Percentiles rank a stretch among this genome's conserved stretches.
These are phyloP conservation scores for Enteromius thamalakanensis DNA, from an alignment of 2,797 vertebrate genomes.

Conservation along the genomic window DNA sequence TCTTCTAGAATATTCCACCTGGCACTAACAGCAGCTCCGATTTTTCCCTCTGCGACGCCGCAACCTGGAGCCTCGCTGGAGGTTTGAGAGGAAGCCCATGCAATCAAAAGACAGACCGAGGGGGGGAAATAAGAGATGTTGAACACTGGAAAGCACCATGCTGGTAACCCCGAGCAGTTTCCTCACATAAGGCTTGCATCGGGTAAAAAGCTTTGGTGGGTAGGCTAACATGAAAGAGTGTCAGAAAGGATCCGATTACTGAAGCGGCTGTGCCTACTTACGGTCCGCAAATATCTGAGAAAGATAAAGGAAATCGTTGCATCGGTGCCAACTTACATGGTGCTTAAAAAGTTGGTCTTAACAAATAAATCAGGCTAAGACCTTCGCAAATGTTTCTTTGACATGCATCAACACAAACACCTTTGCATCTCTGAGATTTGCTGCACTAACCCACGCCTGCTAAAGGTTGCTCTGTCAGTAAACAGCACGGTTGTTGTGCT, in stretches of 20 bases:
- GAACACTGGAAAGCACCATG: conserved; percentile 63
- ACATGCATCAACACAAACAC: conserved; percentile 35
- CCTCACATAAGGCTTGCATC: conserved; percentile 39
- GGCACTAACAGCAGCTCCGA: conserved; percentile 54
- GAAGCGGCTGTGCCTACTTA: conserved; percentile 46
- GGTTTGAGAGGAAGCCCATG: conserved; percentile 61
- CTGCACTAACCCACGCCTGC: conserved; percentile 64
- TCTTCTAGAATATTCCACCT: conserved; percentile 50
- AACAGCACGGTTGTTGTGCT: conserved; percentile 40
- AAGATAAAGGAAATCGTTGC: conserved; percentile 48
- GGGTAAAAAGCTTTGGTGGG: conserved; percentile 54
- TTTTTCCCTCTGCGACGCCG: conserved; percentile 58
- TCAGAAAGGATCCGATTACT: conserved; percentile 51
- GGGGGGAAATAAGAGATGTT: conserved; percentile 43
- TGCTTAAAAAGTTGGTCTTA: conserved; percentile 31
- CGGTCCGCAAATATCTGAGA: conserved; percentile 42
- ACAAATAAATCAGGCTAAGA: not conserved
- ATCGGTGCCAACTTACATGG: conserved; percentile 29
- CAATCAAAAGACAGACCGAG: conserved; percentile 58
- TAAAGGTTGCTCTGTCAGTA: conserved; percentile 36
- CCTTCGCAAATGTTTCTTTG: conserved; percentile 19
- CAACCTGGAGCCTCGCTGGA: conserved; percentile 62
- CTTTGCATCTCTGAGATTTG: conserved; percentile 30
- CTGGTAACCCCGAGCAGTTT: conserved; percentile 57
- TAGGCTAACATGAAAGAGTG: conserved; percentile 56